These are phyloP conservation scores for Plecturocebus donacophilus DNA, from an alignment of 2,113 vertebrate species.

Conservation along the genomic window DNA sequence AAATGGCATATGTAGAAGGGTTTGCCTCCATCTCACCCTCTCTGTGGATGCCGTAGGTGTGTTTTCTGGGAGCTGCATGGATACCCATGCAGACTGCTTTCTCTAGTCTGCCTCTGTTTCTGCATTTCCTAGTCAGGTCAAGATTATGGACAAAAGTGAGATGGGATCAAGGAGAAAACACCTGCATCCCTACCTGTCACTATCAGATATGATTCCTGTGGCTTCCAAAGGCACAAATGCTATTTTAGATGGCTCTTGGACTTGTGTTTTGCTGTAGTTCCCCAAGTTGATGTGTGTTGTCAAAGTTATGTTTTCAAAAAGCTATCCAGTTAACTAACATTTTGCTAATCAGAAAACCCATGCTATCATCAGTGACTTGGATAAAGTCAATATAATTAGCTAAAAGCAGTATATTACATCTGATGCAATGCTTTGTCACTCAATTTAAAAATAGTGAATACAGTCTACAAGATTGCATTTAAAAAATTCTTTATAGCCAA, in stretches of 20 bases:
- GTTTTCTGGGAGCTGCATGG: accelerated
- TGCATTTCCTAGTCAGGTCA: accelerated
- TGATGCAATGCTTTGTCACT: background rate
- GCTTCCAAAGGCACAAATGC: background rate
- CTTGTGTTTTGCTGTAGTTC: background rate
- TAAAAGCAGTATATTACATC: background rate
- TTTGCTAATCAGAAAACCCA: constrained; percentile 6
- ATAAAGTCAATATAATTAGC: background rate
- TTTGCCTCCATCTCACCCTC: too few relatives aligned
- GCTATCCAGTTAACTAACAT: background rate
- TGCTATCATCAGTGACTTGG: background rate
- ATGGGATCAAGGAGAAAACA: background rate
- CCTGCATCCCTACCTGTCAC: background rate
- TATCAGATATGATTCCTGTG: background rate
- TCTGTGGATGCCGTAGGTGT: accelerated
- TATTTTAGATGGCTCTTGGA: background rate
- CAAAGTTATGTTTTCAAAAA: background rate
- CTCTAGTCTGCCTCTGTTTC: background rate
- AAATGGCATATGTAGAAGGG: background rate
- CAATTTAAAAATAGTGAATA: constrained; percentile 11
- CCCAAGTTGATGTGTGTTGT: background rate
- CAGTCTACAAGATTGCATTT: background rate
- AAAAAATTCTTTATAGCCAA: background rate
- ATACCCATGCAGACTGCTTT: accelerated
- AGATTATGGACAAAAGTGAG: background rate